A percentile compares a stretch with the other conserved stretches of the same genome.
Evolutionary conservation across 2,797 vertebrate genomes (phyloP).

Genomic region (Glyptemys insculpta): DNA sequence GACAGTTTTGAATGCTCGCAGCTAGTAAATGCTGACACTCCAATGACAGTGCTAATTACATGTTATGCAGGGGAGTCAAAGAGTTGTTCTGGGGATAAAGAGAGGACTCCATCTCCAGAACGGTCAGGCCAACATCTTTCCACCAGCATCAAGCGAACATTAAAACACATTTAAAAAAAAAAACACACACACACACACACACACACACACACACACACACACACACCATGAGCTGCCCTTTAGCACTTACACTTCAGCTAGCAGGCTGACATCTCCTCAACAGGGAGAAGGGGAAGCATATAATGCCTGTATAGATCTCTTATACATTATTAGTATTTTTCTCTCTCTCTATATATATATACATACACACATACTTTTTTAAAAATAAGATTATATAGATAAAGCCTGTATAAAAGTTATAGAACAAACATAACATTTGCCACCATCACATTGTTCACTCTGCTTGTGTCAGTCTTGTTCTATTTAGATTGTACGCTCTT

Average conservation of each 20-base stretch:
- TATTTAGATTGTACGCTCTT: not conserved
- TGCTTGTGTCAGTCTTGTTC: accelerated
- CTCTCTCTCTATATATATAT: too few relatives aligned
- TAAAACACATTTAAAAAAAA: not conserved
- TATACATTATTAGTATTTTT: too few relatives aligned
- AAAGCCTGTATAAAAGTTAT: not conserved
- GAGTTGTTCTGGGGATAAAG: not conserved
- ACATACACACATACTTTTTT: too few relatives aligned
- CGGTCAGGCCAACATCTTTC: not conserved
- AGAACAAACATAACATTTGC: not conserved
- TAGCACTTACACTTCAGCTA: not conserved
- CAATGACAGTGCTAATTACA: not conserved
- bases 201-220: too few relatives aligned
- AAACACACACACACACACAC: too few relatives aligned
- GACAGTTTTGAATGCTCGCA: not conserved
- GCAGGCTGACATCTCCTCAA: not conserved
- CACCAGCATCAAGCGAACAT: not conserved
- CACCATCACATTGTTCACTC: not conserved
- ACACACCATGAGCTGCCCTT: not conserved
- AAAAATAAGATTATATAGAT: not conserved
- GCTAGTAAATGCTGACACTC: not conserved
- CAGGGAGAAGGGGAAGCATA: not conserved
- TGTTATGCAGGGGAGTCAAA: not conserved
- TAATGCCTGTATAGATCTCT: not conserved
- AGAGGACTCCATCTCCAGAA: not conserved